Percentiles rank a stretch among this genome's conserved stretches.
phyloP scores from a whole-genome alignment of 2,797 vertebrate genomes.

The Euthynnus affinis region DNA sequence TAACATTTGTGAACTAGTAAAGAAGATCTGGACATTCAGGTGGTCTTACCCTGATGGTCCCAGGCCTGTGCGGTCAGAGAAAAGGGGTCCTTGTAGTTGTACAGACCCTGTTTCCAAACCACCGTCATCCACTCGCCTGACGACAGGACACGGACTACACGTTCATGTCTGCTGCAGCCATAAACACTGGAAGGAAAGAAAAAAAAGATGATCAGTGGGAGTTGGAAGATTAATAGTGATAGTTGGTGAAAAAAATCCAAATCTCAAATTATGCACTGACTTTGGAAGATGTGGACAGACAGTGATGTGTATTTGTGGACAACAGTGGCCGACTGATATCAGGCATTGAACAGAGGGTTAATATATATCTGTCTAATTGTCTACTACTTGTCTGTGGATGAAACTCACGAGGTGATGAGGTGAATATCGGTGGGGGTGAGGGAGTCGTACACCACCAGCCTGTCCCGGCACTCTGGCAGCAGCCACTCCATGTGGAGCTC shows the following conservation, averaged over 20 bases:
- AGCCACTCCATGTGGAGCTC: conserved; percentile 92
- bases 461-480: conserved; percentile 90
- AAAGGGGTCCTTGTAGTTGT: conserved; percentile 92
- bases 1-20: neutral
- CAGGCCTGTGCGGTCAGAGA: conserved; percentile 87
- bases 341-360: no score
- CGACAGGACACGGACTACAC: conserved; percentile 87
- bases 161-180: conserved; percentile 93
- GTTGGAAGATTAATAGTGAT: neutral
- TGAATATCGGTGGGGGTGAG: conserved; percentile 84
- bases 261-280: neutral
- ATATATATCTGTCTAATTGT: neutral
- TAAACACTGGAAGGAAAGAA: conserved; percentile 85
- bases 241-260: neutral
- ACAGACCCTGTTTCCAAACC: conserved; percentile 93
- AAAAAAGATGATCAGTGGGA: neutral
- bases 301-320: neutral
- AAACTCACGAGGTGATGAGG: conserved; percentile 94
- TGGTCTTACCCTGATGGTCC: conserved; percentile 82
- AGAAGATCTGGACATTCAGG: neutral
- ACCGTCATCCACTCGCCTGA: conserved; percentile 92
- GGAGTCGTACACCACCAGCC: conserved; percentile 90
- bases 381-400: neutral
- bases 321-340: neutral
- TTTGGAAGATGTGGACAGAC: neutral